Base-by-base conservation (phyloP, 2,113 vertebrate species). In the Amphiprion ocellaris region DNA sequence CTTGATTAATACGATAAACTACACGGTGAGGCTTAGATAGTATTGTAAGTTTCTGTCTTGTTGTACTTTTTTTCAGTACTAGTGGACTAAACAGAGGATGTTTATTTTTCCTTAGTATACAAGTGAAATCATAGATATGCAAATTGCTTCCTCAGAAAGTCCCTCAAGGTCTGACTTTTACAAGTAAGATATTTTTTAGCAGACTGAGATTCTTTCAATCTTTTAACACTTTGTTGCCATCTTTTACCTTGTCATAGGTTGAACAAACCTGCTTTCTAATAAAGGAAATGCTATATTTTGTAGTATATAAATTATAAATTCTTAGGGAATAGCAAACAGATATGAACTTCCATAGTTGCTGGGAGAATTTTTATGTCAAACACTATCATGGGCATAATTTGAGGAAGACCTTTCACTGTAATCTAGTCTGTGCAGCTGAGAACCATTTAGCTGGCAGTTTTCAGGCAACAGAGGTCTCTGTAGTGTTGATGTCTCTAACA, bases 391-490 rank as follows among this genome's bases (percentile, higher is more conserved):
- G 23, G 7, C 24, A n/a, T 23, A 0, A 4, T 46, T 56, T 46
- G 19, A 70, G 21, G 4, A 50, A 62, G 19, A 23, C 23, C 64
- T 71, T 21, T 69, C 21, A 24, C 44, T 64, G 39, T 54, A 15
- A 70, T 70, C 17, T 24, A 4, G 47, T 78, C 14, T 72, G 23
- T 46, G 73, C 59, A 46, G 1, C 12, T 59, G 44, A 70, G 61
- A 66, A 30, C 11, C 61, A 80, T 24, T 79, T 74, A 50, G 49
- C 71, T 67, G 55, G 37, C 17, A 19, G 23, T 65, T 33, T 63
- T 28, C 28, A 61, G 39, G 54, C 41, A 69, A 50, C 19, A 21
- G 50, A 69, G 33, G 66, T 55, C 53, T 77, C 44, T 78, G 19
- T 19, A 5, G 39, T 23, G 53, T 44, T 59, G 33, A 55, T 4